Percentiles rank a stretch among this genome's conserved stretches.
These are phyloP conservation scores for Drosophila anceps DNA, from an alignment of 2,888 invertebrate genomes.

Conservation along the genomic window DNA sequence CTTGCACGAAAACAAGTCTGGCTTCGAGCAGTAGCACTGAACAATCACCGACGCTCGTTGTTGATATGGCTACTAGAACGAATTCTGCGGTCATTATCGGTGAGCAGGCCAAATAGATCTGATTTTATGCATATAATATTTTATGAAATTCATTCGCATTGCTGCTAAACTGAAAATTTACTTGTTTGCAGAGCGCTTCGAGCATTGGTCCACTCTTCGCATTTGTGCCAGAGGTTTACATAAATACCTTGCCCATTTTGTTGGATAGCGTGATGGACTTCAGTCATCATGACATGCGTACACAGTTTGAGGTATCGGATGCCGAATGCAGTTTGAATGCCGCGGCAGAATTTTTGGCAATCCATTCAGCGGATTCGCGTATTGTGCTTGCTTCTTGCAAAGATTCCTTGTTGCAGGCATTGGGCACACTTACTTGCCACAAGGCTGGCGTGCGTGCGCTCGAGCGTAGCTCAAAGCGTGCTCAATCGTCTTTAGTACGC, in stretches of 20 bases:
- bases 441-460: constrained; percentile 90
- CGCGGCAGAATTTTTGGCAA: constrained; percentile 90
- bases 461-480: constrained; percentile 88
- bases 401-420: constrained; percentile 91
- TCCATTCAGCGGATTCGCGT: constrained; percentile 91
- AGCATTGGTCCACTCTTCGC: constrained; percentile 87
- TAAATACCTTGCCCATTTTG: constrained; percentile 86
- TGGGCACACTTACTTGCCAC: constrained; percentile 92
- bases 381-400: constrained; percentile 91
- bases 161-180: background rate
- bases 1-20: constrained; percentile 89
- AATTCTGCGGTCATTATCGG: constrained; percentile 85
- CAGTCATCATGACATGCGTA: constrained; percentile 83
- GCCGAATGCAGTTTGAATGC: constrained; percentile 88
- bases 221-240: constrained; percentile 90
- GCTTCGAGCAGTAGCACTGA: constrained; percentile 88
- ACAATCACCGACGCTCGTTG: constrained; percentile 86
- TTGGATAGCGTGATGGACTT: constrained; percentile 85
- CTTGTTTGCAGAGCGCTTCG: constrained; percentile 86
- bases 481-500: constrained; percentile 88
- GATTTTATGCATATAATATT: no score
- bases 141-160: background rate
- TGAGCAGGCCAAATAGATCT: constrained; percentile 35
- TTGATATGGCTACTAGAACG: constrained; percentile 87
- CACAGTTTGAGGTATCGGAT: constrained; percentile 86